phyloP scores from a whole-genome alignment of 2,888 invertebrate species.

The Ametastegia equiseti region DNA sequence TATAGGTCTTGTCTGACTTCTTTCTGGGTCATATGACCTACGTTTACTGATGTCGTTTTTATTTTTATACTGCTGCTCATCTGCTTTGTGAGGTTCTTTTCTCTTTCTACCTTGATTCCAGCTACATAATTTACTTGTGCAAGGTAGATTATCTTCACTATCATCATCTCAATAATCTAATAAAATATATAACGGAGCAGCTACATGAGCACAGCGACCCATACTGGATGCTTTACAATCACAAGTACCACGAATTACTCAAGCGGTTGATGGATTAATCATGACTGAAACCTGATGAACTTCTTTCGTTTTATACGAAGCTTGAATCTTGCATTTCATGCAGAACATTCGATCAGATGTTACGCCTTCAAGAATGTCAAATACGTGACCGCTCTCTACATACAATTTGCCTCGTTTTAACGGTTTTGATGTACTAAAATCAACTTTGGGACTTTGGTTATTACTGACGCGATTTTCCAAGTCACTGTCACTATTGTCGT shows the following conservation, averaged over 20 bases:
- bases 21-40: conserved; percentile 45
- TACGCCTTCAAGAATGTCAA: conserved; percentile 44
- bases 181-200: conserved; percentile 52
- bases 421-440: conserved; percentile 51
- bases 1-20: conserved; percentile 46
- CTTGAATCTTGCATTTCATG: conserved; percentile 50
- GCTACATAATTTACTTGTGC: conserved; percentile 54
- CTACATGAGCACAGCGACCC: conserved; percentile 51
- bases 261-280: conserved; percentile 44
- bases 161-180: conserved; percentile 49
- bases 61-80: conserved; percentile 50
- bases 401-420: conserved; percentile 52
- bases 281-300: conserved; percentile 46
- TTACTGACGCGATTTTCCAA: conserved; percentile 37
- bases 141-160: conserved; percentile 50
- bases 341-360: conserved; percentile 47
- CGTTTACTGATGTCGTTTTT: conserved; percentile 44
- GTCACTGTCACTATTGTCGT: conserved; percentile 24
- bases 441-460: conserved; percentile 30
- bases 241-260: conserved; percentile 50
- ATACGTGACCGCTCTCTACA: conserved; percentile 50
- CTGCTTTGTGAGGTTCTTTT: conserved; percentile 53
- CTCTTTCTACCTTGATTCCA: conserved; percentile 56
- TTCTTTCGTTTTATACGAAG: conserved; percentile 49
- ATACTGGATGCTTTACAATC: conserved; percentile 52